phyloP scores from a whole-genome alignment of 2,888 invertebrate species.

The Apamea epomidion region DNA sequence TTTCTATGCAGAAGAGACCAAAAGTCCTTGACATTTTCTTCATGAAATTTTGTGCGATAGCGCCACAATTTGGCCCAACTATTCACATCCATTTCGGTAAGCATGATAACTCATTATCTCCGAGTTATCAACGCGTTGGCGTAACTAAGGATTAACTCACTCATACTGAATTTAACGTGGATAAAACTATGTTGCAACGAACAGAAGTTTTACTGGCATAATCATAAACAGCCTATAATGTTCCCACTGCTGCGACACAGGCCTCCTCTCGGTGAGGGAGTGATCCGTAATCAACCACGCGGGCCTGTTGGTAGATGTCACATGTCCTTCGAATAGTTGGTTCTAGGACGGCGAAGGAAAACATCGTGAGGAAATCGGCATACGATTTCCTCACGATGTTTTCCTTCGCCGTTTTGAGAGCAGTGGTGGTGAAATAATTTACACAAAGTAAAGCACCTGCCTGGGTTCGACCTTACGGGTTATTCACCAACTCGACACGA shows the following conservation, averaged over 20 bases:
- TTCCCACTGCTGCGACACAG: neutral
- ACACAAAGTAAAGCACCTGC: neutral
- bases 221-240: neutral
- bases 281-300: neutral
- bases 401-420: neutral
- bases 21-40: conserved; percentile 11
- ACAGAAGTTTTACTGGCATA: conserved; percentile 36
- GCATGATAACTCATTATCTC: conserved; percentile 51
- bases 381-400: neutral
- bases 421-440: neutral
- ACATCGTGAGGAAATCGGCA: too few relatives aligned
- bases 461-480: too few relatives aligned
- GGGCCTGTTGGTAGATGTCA: neutral
- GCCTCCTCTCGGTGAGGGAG: neutral
- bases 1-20: neutral
- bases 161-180: conserved; percentile 25
- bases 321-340: neutral
- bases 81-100: conserved; percentile 29
- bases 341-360: too few relatives aligned
- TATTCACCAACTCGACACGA: too few relatives aligned
- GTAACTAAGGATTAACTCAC: conserved; percentile 46
- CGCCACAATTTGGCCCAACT: conserved; percentile 3
- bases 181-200: neutral
- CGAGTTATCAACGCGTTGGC: conserved; percentile 46
- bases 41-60: neutral